Evolutionary conservation across 2,113 vertebrate genomes (phyloP), one percentile per base, ranked within the genome.

Genomic region (Pseudois nayaur): DNA sequence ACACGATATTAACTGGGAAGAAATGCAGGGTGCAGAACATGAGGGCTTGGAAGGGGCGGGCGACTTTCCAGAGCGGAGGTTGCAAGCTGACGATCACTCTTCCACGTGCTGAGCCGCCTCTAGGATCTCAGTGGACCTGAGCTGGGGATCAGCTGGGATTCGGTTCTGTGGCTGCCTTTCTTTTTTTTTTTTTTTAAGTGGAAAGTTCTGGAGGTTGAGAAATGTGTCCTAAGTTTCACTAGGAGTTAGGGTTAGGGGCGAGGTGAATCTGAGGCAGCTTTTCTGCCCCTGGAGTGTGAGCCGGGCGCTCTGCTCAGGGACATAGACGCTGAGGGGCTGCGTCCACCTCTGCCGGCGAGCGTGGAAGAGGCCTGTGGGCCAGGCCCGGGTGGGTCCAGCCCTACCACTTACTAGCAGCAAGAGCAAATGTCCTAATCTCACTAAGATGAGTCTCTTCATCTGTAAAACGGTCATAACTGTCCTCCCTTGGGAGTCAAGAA

Each of bases 1-100:
- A 93, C 91, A 76, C 40, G 4, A 85, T 89, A 93, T 96, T 96
- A 76, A 60, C 95, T 87, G 93, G 86, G 96, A 93, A 97, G 97
- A 98, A 97, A 91, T 33, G 45, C 88, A 87, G 95, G 57, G 91
- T 92, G 40, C 25, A 8, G 43, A 78, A 33, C 74, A 57, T 67
- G 55, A 93, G 81, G 57, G 36, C 91, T 52, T 0, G 5, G 85
- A 76, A 67, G 27, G 54, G 23, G 71, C 84, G 48, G 89, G 87
- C 87, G 87, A 92, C 48, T 97, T 94, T 60, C 91, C 71, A 84
- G 64, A 2, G 33, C 31, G 74, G 54, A n/a, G 82, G 36, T 1
- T 19, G 84, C 90, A 52, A 71, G 33, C 64, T 12, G 52, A 3
- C 1, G 50, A 29, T 81, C 85, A 36, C 31, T 62, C 40, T 57